Percentiles rank a stretch among this genome's conserved stretches.
phyloP scores from a whole-genome alignment of 2,888 invertebrate species.

The Drosophila dives region DNA sequence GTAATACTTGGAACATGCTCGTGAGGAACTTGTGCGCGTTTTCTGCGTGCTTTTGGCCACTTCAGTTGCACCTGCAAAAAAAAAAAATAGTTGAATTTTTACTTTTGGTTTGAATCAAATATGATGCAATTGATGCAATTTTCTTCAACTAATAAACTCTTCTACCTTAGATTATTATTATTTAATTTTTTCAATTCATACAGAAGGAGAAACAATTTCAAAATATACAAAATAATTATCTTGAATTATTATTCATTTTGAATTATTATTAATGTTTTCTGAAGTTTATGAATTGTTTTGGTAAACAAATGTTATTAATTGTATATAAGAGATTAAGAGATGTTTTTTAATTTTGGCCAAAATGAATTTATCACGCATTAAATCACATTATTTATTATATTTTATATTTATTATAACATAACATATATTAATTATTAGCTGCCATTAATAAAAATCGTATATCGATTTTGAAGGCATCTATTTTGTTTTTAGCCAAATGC shows the following conservation, averaged over 20 bases:
- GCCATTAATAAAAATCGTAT: background rate
- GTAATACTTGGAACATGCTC: background rate
- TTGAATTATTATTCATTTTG: too few species aligned
- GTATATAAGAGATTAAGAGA: background rate
- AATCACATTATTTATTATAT: background rate
- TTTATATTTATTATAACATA: too few species aligned
- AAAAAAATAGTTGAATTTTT: background rate
- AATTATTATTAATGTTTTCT: too few species aligned
- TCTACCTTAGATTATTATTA: background rate
- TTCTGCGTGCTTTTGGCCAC: background rate
- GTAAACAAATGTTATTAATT: background rate
- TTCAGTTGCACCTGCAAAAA: background rate
- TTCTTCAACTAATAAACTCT: background rate
- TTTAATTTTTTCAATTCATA: background rate
- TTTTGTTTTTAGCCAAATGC: background rate
- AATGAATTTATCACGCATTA: background rate
- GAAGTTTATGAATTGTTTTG: background rate
- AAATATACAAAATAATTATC: background rate
- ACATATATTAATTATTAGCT: background rate
- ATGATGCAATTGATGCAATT: background rate
- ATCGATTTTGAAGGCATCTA: background rate
- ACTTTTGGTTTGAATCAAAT: background rate
- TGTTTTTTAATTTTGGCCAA: background rate
- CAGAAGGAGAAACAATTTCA: too few species aligned
- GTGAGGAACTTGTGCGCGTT: background rate